Evolutionary conservation across 2,797 vertebrate species (phyloP).

Genomic region (Enteromius fasciolatus): DNA sequence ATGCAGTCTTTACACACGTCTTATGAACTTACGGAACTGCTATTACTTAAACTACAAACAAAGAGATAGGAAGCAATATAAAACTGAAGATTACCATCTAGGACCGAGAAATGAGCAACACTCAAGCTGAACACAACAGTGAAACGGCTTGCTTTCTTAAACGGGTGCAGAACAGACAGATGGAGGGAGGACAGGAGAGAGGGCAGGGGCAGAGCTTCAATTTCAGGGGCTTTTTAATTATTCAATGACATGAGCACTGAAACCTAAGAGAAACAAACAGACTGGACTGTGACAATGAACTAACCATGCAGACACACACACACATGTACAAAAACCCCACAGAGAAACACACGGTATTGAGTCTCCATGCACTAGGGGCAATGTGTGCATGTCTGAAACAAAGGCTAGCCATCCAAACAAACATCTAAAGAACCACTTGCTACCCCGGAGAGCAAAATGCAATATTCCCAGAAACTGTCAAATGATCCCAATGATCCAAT

Average conservation of each 20-base stretch:
- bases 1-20: background rate
- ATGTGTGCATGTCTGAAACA: background rate
- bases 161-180: constrained; percentile 53
- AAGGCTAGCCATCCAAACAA: constrained; percentile 34
- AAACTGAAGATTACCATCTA: constrained; percentile 32
- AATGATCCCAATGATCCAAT: constrained; percentile 4
- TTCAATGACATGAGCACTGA: constrained; percentile 67
- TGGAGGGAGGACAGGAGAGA: constrained; percentile 56
- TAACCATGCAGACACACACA: constrained; percentile 30
- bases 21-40: background rate
- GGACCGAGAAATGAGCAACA: constrained; percentile 13
- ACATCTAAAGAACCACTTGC: constrained; percentile 30
- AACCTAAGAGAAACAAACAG: constrained; percentile 52
- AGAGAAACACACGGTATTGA: background rate
- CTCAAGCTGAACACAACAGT: constrained; percentile 35
- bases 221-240: constrained; percentile 79
- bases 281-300: constrained; percentile 34
- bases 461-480: constrained; percentile 43
- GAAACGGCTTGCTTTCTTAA: constrained; percentile 47
- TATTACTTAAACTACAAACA: background rate
- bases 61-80: background rate
- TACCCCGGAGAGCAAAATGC: constrained; percentile 18
- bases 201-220: constrained; percentile 63
- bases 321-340: constrained; percentile 18
- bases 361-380: background rate